Evolutionary conservation across 2,888 invertebrate genomes (phyloP), one percentile per base, ranked within the genome.

Genomic region (Autographa pulchrina): DNA sequence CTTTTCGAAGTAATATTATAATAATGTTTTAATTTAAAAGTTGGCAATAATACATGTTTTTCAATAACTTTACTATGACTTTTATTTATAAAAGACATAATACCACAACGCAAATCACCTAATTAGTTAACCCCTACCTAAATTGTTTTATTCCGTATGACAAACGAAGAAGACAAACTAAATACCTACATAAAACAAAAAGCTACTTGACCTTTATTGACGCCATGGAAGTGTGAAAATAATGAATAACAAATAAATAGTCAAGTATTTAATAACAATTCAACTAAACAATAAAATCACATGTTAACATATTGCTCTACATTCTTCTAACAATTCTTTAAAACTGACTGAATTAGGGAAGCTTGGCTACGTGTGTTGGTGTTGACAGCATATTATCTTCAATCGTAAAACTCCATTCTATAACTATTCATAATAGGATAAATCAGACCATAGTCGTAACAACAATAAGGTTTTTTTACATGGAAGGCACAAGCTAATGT

Each of bases 251-350:
- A 68, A 68, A 69, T 67, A 71, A 75, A 82, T 79, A 69, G 72
- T 73, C 65, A 70, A 73, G 62, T 68, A 70, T 78, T 81, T 73
- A 75, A 69, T 75, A 75, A 83, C 78, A 81, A 71, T 72, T 70
- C 64, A 78, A 78, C 69, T 80, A 82, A 80, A 71, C 59, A 77
- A 73, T 81, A 66, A 76, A 81, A 81, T 78, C 78, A 80, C 80
- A 82, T 63, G 60, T 72, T 82, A 75, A 71, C 68, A 65, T 69
- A 81, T 82, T 70, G 25, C 63, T 78, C 66, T 74, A 77, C 58
- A 38, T 31, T 69, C 61, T 65, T 79, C 59, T 65, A 71, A 63
- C 32, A 62, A 67, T 60, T 61, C 54, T 65, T 38, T 11, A 11
- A 70, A 80, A 77, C 56, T 20, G 60, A 60, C 48, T 66, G 52